A percentile compares a stretch with the other conserved stretches of the same genome.
Conservation (phyloP, 1,140 invertebrate genomes). For the Pogonomyrmex barbatus region DNA sequence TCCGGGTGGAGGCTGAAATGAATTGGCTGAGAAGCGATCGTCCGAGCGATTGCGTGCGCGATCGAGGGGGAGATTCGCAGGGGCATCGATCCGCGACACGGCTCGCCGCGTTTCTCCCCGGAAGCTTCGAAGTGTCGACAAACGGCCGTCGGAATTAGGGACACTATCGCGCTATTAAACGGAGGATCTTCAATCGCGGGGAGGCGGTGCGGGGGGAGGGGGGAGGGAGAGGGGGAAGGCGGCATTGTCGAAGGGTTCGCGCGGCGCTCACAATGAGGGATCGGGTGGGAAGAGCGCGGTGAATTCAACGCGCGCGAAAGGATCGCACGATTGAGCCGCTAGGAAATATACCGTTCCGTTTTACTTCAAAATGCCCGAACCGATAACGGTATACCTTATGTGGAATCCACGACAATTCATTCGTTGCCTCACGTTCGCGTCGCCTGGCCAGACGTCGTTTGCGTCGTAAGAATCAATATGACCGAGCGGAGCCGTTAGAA, state of each 20-base stretch:
- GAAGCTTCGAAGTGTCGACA: constrained; percentile 41
- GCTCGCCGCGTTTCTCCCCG: constrained; percentile 40
- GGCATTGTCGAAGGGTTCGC: background rate
- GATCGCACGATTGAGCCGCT: background rate
- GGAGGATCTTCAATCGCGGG: background rate
- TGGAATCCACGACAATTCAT: constrained; percentile 61
- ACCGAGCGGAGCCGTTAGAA: constrained; percentile 57
- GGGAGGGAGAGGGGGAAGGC: too few species aligned
- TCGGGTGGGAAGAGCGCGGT: background rate
- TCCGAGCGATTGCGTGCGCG: constrained; percentile 11
- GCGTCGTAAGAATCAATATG: constrained; percentile 71
- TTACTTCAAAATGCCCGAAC: constrained; percentile 29
- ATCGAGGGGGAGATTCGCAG: constrained; percentile 62
- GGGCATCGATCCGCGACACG: constrained; percentile 29
- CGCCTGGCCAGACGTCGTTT: constrained; percentile 39
- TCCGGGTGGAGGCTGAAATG: constrained; percentile 51
- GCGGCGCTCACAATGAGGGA: background rate
- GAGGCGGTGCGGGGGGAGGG: background rate
- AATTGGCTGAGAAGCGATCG: constrained; percentile 34
- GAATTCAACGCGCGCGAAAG: constrained; percentile 39
- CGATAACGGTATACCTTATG: constrained; percentile 64
- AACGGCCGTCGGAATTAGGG: constrained; percentile 30
- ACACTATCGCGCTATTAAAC: constrained; percentile 15
- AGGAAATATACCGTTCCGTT: constrained; percentile 60
- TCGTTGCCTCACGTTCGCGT: constrained; percentile 14